Evolutionary conservation across 1,140 invertebrate genomes (phyloP), one percentile per base, ranked within the genome.

Genomic region (Homalodisca vitripennis): DNA sequence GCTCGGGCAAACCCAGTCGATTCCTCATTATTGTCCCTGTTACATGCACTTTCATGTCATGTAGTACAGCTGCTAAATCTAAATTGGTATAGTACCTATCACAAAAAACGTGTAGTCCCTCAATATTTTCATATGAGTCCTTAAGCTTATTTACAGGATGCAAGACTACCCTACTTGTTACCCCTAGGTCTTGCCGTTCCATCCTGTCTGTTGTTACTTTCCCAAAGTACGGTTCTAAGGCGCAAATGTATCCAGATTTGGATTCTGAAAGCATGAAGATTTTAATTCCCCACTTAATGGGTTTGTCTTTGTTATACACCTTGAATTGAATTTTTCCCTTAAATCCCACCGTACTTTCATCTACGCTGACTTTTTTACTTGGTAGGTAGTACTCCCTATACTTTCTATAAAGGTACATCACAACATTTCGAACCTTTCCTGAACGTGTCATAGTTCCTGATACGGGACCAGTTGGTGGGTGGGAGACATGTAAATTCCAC

Each of bases 241-340:
- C n/a, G n/a, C n/a, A n/a, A n/a, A n/a, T n/a, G n/a, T 41, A 41
- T 17, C 17, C 17, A 41, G 34, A 10, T 41, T 6, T 41, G 34
- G 34, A 41, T 41, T 41, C 34, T 10, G 6, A 27, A 20, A 20
- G 26, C 20, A 27, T 20, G 20, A 57, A 22, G 3, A 24, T 66
- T n/a, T n/a, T n/a, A n/a, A n/a, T n/a, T n/a, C n/a, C n/a, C n/a
- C n/a, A n/a, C n/a, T n/a, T n/a, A n/a, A n/a, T n/a, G n/a, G n/a
- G n/a, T n/a, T n/a, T n/a, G n/a, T n/a, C n/a, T n/a, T n/a, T n/a
- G n/a, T n/a, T 41, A 13, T 66, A 47, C 2, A 41, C 12, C 26
- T 41, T 41, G 29, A 66, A 47, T 20, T 32, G 14, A 46, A 47
- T 26, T 47, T 34, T 47, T 22, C 64, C 64, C 41, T 66, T 66